Evolutionary conservation across 2,797 vertebrate genomes (phyloP).

Genomic region (Percopsis omiscomaycus): DNA sequence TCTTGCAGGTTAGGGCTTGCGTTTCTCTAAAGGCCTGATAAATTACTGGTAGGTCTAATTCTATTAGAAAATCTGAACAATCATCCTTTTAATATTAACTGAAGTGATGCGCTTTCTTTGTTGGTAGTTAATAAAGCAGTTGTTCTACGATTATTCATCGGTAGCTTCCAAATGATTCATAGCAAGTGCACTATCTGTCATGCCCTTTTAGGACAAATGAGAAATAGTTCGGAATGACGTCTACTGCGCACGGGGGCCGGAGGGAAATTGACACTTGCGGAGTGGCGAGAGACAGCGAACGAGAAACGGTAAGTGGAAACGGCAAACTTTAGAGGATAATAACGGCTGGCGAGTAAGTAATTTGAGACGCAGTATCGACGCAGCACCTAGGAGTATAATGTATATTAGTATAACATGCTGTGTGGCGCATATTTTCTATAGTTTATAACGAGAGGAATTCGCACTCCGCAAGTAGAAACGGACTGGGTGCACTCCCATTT

Average conservation of each 20-base stretch:
- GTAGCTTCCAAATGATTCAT: slow-evolving; percentile 40
- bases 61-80: too few relatives aligned
- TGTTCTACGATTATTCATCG: background rate
- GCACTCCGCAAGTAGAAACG: slow-evolving; percentile 52
- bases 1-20: background rate
- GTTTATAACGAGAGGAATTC: slow-evolving; percentile 33
- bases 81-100: too few relatives aligned
- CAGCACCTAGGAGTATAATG: background rate
- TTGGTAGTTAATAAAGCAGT: background rate
- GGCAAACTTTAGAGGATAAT: slow-evolving; percentile 60
- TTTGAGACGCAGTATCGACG: slow-evolving; percentile 4
- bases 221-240: slow-evolving; percentile 70
- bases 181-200: slow-evolving; percentile 46
- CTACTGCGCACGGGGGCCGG: slow-evolving; percentile 65
- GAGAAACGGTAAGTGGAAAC: slow-evolving; percentile 75
- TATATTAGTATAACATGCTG: background rate
- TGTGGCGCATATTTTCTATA: background rate
- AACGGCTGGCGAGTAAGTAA: slow-evolving; percentile 35
- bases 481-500: slow-evolving; percentile 70
- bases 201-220: slow-evolving; percentile 75
- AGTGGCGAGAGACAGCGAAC: slow-evolving; percentile 75
- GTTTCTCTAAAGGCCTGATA: too few relatives aligned
- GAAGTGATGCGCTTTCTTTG: too few relatives aligned
- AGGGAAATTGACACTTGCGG: slow-evolving; percentile 74
- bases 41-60: too few relatives aligned